These are phyloP conservation scores for Drosophila histrio DNA, from an alignment of 2,888 invertebrate genomes.

Conservation along the genomic window DNA sequence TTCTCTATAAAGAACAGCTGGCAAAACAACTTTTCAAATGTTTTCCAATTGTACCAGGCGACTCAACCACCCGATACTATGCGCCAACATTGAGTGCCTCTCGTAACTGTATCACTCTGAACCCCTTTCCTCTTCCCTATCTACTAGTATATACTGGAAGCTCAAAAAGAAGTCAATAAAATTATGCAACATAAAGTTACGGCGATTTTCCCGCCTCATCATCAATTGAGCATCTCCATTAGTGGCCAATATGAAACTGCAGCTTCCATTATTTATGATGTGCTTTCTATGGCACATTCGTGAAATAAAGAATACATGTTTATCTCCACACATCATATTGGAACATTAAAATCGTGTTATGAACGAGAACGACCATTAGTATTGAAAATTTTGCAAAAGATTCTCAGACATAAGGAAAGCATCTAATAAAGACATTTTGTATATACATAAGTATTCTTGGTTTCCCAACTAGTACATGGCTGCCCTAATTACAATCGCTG, in stretches of 20 bases:
- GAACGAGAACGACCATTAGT: background rate
- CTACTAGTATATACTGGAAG: too few species aligned
- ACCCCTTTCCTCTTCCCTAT: background rate
- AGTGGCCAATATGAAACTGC: conserved; percentile 43
- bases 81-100: background rate
- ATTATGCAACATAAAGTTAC: conserved; percentile 53
- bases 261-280: conserved; percentile 42
- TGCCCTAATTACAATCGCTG: too few species aligned
- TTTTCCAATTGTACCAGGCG: conserved; percentile 41
- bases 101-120: background rate
- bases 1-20: conserved; percentile 46
- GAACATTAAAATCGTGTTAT: background rate
- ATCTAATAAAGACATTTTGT: too few species aligned
- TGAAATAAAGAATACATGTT: background rate
- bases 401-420: background rate
- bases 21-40: conserved; percentile 56
- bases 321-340: background rate
- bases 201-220: conserved; percentile 44
- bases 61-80: background rate
- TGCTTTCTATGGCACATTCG: conserved; percentile 1
- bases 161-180: conserved; percentile 43
- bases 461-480: too few species aligned
- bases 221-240: conserved; percentile 46
- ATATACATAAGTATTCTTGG: too few species aligned
- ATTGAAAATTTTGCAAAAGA: background rate